These are phyloP conservation scores for Cladorhizidae sp. DNA, from an alignment of 37 sponge, comb jelly and placozoan genomes.

Conservation along the genomic window DNA sequence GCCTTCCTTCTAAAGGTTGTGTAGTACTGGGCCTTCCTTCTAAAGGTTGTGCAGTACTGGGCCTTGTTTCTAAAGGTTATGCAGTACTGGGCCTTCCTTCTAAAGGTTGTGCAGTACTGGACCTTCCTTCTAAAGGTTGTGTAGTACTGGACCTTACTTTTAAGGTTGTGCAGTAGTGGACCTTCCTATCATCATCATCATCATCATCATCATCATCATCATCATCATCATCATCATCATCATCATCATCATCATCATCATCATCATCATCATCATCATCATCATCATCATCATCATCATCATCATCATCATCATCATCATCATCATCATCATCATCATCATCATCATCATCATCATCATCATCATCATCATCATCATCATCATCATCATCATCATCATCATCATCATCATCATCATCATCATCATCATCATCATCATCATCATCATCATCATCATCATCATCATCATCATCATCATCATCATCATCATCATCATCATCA, in stretches of 20 bases:
- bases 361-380: background rate
- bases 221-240: slow-evolving; percentile 4
- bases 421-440: slow-evolving; percentile 2
- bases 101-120: too few species aligned
- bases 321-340: background rate
- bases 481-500: background rate
- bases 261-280: background rate
- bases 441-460: background rate
- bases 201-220: slow-evolving; percentile 4
- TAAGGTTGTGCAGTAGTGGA: too few species aligned
- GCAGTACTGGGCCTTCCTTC: too few species aligned
- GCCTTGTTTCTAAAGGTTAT: too few species aligned
- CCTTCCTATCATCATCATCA: slow-evolving; percentile 4
- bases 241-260: slow-evolving; percentile 4
- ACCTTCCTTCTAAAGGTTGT: too few species aligned
- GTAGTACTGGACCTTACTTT: too few species aligned
- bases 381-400: background rate
- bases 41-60: too few species aligned
- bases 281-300: background rate
- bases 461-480: background rate
- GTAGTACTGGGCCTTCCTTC: too few species aligned
- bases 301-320: background rate
- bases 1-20: too few species aligned
- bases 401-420: slow-evolving; percentile 4
- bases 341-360: background rate